These are phyloP conservation scores for Ashinkailepas kermadecensis DNA, from an alignment of 2,888 invertebrate genomes.

Conservation along the genomic window DNA sequence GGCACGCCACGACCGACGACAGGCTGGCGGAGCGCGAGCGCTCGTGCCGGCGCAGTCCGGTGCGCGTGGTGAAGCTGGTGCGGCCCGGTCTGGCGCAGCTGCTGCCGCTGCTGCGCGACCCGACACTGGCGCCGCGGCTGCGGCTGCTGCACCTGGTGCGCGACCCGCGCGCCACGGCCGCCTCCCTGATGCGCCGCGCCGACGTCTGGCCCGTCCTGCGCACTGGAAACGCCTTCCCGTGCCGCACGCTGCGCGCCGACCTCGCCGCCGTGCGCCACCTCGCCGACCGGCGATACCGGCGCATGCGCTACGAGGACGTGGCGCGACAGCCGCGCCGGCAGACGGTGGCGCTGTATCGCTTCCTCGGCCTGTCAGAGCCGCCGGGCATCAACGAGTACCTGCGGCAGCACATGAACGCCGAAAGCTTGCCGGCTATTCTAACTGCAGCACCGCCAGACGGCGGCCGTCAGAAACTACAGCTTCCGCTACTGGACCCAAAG, in stretches of 20 bases:
- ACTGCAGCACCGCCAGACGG: neutral
- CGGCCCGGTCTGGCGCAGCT: constrained; percentile 8
- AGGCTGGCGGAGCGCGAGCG: neutral
- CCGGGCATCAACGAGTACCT: neutral
- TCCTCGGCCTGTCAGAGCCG: neutral
- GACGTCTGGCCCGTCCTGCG: neutral
- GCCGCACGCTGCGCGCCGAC: neutral
- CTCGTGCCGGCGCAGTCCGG: neutral
- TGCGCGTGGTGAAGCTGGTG: neutral
- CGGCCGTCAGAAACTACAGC: neutral
- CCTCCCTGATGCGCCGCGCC: neutral
- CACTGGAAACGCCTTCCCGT: neutral
- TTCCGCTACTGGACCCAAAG: neutral
- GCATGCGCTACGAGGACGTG: neutral
- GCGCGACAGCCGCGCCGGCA: neutral
- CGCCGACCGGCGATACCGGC: neutral
- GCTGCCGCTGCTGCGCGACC: neutral
- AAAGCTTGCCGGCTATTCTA: neutral
- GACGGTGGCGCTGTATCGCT: neutral
- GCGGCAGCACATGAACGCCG: neutral
- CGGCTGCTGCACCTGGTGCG: neutral
- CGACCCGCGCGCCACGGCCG: neutral
- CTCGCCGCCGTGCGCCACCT: neutral
- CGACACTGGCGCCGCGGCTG: neutral
- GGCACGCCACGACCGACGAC: neutral